Evolutionary conservation across 2,888 invertebrate genomes (phyloP).

Genomic region (Coleophora deauratella): DNA sequence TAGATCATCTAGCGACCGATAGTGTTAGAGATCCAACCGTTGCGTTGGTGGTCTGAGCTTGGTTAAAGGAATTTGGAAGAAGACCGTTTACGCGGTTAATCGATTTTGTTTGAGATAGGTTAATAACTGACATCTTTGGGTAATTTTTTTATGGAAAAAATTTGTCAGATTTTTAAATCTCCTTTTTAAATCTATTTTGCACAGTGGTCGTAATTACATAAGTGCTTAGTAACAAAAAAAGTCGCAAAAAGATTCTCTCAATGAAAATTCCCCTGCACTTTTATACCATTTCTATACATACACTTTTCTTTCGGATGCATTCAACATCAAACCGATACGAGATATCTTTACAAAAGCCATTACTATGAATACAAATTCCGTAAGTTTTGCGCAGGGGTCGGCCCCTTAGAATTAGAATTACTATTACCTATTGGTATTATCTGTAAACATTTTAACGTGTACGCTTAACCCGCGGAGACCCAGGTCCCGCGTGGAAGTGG

Average conservation of each 20-base stretch:
- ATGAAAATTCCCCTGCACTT: constrained; percentile 23
- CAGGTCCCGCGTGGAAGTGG: constrained; percentile 53
- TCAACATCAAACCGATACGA: constrained; percentile 42
- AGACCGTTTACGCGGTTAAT: constrained; percentile 45
- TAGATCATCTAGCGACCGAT: constrained; percentile 64
- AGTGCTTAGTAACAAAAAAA: constrained; percentile 23
- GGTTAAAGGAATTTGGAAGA: constrained; percentile 37
- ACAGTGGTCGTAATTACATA: constrained; percentile 15
- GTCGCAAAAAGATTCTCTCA: constrained; percentile 24
- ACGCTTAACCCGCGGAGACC: constrained; percentile 71
- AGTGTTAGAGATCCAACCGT: constrained; percentile 55
- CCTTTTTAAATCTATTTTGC: too few relatives aligned
- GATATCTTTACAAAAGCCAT: constrained; percentile 53
- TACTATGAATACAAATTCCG: constrained; percentile 59
- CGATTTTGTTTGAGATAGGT: constrained; percentile 22
- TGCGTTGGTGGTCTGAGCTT: constrained; percentile 51
- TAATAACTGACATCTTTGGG: constrained; percentile 3
- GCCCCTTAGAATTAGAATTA: constrained; percentile 53
- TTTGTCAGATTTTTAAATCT: background rate
- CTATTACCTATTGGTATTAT: constrained; percentile 66
- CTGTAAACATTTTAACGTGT: constrained; percentile 72
- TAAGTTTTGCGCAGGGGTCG: constrained; percentile 34
- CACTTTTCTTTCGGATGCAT: constrained; percentile 37
- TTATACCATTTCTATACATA: constrained; percentile 21
- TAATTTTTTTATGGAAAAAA: background rate